phyloP scores from a whole-genome alignment of 2,113 vertebrate genomes.

The Gymnobelideus leadbeateri region DNA sequence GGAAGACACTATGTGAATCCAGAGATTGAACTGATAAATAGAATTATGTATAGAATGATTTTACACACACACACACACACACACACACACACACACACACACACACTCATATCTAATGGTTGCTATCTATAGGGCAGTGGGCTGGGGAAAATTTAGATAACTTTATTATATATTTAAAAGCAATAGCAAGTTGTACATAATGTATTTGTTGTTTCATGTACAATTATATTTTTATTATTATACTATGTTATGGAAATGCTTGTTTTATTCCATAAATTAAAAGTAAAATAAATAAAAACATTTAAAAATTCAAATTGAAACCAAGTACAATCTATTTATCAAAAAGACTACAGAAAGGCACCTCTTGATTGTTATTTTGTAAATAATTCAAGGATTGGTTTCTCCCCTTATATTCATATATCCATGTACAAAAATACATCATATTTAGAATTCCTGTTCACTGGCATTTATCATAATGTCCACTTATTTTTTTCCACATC shows the following conservation, averaged over 20 bases:
- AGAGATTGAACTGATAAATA: background rate
- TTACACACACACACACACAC: no score
- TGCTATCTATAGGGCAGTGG: background rate
- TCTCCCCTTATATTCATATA: background rate
- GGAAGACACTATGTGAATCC: no score
- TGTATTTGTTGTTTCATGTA: background rate
- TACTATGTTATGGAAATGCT: background rate
- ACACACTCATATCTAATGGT: background rate
- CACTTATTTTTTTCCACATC: background rate
- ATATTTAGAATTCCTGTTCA: background rate
- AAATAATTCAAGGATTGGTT: background rate
- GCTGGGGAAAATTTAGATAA: background rate
- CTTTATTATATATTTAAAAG: background rate
- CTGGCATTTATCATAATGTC: background rate
- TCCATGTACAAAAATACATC: background rate
- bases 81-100: background rate
- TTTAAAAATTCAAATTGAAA: background rate
- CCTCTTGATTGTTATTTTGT: background rate
- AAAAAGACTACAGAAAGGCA: background rate
- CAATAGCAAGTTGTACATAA: background rate
- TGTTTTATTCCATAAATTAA: background rate
- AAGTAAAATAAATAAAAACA: background rate
- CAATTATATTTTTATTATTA: background rate
- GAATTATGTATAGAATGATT: background rate
- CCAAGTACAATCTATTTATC: background rate